Evolutionary conservation across 2,888 invertebrate genomes (phyloP).

Genomic region (Sphaeridia pumilis): DNA sequence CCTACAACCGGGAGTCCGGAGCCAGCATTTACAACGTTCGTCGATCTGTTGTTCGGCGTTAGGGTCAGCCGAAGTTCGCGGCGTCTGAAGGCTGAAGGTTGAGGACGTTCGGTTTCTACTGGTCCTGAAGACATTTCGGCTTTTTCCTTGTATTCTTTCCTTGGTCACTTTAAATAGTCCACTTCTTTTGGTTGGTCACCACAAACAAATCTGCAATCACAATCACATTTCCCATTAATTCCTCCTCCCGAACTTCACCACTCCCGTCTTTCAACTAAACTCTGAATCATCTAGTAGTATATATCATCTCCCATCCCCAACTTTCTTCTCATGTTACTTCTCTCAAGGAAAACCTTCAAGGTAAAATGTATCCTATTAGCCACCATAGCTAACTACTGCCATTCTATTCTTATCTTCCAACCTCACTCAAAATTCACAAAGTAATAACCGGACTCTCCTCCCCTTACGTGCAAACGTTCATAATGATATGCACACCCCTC

Average conservation of each 20-base stretch:
- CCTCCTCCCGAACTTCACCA: background rate
- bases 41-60: conserved; percentile 6
- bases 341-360: too few relatives aligned
- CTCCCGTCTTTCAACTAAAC: too few relatives aligned
- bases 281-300: too few relatives aligned
- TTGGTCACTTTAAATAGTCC: background rate
- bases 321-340: too few relatives aligned
- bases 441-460: background rate
- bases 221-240: background rate
- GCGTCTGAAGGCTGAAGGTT: conserved; percentile 27
- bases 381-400: too few relatives aligned
- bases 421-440: background rate
- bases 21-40: background rate
- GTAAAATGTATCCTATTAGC: too few relatives aligned
- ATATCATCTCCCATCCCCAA: too few relatives aligned
- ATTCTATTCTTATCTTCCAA: too few relatives aligned
- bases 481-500: conserved; percentile 1
- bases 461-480: too few relatives aligned
- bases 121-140: conserved; percentile 33
- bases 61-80: conserved; percentile 31
- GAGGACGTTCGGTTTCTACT: conserved; percentile 35
- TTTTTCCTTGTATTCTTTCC: background rate
- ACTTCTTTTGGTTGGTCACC: background rate
- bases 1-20: background rate
- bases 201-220: background rate